phyloP scores from a whole-genome alignment of 1,140 invertebrate genomes.

The Parapsyche elsis region DNA sequence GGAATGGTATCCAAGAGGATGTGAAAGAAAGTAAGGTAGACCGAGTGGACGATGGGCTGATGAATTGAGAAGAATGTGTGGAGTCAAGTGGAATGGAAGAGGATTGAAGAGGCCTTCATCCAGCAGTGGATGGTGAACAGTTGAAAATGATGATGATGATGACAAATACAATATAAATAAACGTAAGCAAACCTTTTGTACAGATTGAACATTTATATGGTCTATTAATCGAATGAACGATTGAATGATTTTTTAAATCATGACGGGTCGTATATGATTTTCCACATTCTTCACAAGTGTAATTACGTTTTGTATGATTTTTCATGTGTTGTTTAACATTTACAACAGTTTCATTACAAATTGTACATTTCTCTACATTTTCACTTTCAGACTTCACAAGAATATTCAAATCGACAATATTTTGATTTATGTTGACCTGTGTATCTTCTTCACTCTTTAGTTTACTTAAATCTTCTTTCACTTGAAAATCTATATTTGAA shows the following conservation, averaged over 20 bases:
- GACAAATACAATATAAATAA: conserved; percentile 59
- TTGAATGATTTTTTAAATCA: conserved; percentile 40
- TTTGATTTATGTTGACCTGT: background rate
- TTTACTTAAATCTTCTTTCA: background rate
- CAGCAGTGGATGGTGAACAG: too few relatives aligned
- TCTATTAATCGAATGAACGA: conserved; percentile 34
- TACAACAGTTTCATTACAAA: conserved; percentile 34
- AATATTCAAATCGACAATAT: background rate
- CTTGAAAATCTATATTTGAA: background rate
- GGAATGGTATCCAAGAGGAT: too few relatives aligned
- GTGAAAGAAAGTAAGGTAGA: too few relatives aligned
- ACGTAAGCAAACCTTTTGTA: conserved; percentile 57
- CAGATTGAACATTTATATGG: conserved; percentile 45
- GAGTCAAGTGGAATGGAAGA: too few relatives aligned
- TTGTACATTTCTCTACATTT: conserved; percentile 30
- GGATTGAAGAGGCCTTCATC: too few relatives aligned
- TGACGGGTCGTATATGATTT: conserved; percentile 42
- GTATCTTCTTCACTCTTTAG: background rate
- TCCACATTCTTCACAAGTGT: conserved; percentile 47
- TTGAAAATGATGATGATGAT: conserved; percentile 63
- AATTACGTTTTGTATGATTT: conserved; percentile 16
- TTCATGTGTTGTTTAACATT: conserved; percentile 44
- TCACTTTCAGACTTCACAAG: background rate
- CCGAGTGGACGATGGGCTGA: too few relatives aligned
- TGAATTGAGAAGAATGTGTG: too few relatives aligned